Evolutionary conservation across 2,797 vertebrate genomes (phyloP).

Genomic region (Gephyroberyx darwinii): DNA sequence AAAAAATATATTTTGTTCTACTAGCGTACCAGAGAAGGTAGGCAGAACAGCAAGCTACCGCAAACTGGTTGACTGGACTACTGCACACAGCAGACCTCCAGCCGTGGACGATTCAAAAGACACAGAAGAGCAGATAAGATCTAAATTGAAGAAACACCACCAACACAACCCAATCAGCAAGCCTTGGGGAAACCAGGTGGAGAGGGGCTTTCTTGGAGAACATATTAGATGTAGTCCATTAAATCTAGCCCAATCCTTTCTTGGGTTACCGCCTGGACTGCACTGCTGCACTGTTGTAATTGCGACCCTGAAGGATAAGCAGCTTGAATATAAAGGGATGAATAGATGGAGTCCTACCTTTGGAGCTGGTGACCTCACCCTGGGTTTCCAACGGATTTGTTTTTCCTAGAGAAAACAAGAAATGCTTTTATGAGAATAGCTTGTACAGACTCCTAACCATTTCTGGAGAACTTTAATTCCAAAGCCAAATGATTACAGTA

Average conservation of each 20-base stretch:
- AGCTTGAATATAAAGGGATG: not conserved
- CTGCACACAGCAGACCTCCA: not conserved
- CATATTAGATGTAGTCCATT: not conserved
- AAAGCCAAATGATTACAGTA: constrained; percentile 5
- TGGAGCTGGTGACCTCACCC: not conserved
- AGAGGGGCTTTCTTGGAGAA: constrained; percentile 1
- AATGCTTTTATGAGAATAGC: not conserved
- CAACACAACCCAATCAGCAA: not conserved
- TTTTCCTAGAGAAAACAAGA: constrained; percentile 3
- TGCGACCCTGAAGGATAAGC: not conserved
- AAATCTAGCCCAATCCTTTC: constrained; percentile 1
- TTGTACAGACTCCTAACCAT: too few relatives aligned
- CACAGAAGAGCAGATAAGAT: not conserved
- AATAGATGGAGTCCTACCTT: too few relatives aligned
- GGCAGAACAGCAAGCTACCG: too few relatives aligned
- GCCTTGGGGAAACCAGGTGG: not conserved
- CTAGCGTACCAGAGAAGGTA: too few relatives aligned
- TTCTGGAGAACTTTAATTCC: not conserved
- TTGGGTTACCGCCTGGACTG: not conserved
- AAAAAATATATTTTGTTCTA: too few relatives aligned
- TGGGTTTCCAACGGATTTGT: not conserved
- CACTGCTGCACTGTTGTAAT: not conserved
- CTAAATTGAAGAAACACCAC: not conserved
- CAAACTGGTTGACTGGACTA: too few relatives aligned
- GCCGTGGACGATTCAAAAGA: not conserved